Base-by-base conservation (phyloP, 1,140 invertebrate species). In the Sycophila sp. region DNA sequence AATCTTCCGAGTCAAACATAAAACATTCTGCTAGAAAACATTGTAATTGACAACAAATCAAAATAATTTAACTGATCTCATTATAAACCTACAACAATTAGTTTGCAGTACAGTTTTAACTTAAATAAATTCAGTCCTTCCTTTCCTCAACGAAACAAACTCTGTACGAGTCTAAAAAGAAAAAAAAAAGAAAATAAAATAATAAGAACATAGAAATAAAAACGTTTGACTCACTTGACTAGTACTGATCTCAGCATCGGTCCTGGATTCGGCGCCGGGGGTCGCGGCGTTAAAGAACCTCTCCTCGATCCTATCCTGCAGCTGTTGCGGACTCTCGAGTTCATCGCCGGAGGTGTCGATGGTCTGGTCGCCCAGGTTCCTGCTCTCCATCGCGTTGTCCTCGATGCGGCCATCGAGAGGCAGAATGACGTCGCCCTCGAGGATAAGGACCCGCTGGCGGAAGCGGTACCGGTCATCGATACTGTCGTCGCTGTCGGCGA, bases 221-320 rank as follows among this genome's bases (percentile, higher is more conserved):
- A n/a, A n/a, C n/a, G n/a, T n/a, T n/a, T 26, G 55, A 66, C 51
- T 70, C 34, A 85, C 84, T 85, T 92, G 90, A 80, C 89, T 91
- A 40, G 90, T 91, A 74, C 90, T 90, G 63, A 91, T 82, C 81
- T 92, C 90, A 80, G 87, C 89, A 76, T 91, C 90, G 6, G 26
- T n/a, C 4, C 19, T 53, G 13, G 15, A 26, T 22, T 65, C 32
- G 87, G 6, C 34, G 15, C 19, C 17, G 22, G 42, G 19, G 2
- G 42, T 88, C 85, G 51, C 30, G 30, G 7, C 34, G 64, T 83
- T 85, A 47, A 89, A 78, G 26, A 83, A 87, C 1, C 80, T 78
- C 26, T 86, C 88, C 77, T 91, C 89, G 36, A 90, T 86, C 36
- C 87, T 81, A 63, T 88, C 87, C 77, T 90, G 90, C 8, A 85